Base-by-base conservation (phyloP, 2,888 invertebrate species). In the Dryococelus australis region DNA sequence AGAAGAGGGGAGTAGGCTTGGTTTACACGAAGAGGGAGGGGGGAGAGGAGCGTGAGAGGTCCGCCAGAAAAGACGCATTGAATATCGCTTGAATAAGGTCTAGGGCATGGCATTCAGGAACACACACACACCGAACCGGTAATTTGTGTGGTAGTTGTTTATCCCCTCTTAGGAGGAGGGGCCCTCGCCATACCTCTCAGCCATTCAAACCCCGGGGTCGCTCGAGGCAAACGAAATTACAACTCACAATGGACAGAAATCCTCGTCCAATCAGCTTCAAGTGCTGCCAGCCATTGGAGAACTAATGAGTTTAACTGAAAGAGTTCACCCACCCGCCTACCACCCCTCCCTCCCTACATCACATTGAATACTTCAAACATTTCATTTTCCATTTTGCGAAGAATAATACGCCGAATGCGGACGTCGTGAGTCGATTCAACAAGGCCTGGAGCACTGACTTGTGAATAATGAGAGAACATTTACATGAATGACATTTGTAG, bases 241-340 rank as follows among this genome's bases (percentile, higher is more conserved):
- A 65, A 65, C 65, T 65, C 65, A 87, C 87, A 87, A 87, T 87
- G 78, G 87, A 78, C 51, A 47, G 85, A 87, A 87, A 28, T 85
- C 84, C 28, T 85, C 83, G 85, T 87, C 87, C 87, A 85, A 87
- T 87, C 85, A 87, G 43, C 84, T 87, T 87, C 84, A 84, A 87
- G 87, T 87, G 26, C 84, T 65, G 24, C 65, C 65, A 65, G 65
- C 65, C 65, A 24, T 65, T 24, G 65, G 65, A 65, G 65, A 65
- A 65, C 65, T 65, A 65, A 65, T 65, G 65, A 65, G 65, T 65
- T 65, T 65, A 65, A 65, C 65, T 65, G 65, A 65, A 65, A 65
- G 65, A 65, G 65, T 65, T 65, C 65, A 2, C 10, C 65, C 65
- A 10, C 20, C 20, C 65, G n/a, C 65, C 65, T 51, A 20, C 51